Conservation (phyloP, 2,888 invertebrate genomes). For the Danaus chrysippus region DNA sequence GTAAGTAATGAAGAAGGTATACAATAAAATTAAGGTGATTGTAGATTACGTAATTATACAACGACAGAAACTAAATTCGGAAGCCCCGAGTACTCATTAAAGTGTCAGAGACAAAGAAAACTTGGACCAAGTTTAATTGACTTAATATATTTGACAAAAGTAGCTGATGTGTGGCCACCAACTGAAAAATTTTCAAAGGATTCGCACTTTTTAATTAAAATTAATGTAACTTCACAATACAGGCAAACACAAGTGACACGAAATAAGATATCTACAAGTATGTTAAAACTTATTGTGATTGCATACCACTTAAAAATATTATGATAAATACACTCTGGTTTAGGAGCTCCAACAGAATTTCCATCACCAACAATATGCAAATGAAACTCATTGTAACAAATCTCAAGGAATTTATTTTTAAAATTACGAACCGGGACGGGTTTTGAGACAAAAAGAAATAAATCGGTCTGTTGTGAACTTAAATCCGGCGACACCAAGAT, state of each 20-base stretch:
- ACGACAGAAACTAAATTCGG: constrained; percentile 46
- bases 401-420: constrained; percentile 72
- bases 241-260: no score
- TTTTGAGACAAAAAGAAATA: constrained; percentile 57
- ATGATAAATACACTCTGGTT: constrained; percentile 14
- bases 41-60: constrained; percentile 26
- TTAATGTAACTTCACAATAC: no score
- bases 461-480: constrained; percentile 48
- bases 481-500: constrained; percentile 25
- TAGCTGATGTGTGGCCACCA: no score
- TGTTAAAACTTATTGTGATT: no score
- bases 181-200: no score
- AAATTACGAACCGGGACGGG: constrained; percentile 54
- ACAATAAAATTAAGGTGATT: no score
- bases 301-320: no score
- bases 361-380: constrained; percentile 59
- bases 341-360: constrained; percentile 46
- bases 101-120: constrained; percentile 69
- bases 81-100: constrained; percentile 62
- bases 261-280: no score
- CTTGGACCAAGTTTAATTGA: constrained; percentile 73
- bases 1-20: no score
- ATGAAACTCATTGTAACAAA: constrained; percentile 73
- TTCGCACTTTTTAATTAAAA: no score
- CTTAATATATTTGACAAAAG: constrained; percentile 64